phyloP scores from a whole-genome alignment of 2,888 invertebrate species.

The Pycnomerus fuliginosus region DNA sequence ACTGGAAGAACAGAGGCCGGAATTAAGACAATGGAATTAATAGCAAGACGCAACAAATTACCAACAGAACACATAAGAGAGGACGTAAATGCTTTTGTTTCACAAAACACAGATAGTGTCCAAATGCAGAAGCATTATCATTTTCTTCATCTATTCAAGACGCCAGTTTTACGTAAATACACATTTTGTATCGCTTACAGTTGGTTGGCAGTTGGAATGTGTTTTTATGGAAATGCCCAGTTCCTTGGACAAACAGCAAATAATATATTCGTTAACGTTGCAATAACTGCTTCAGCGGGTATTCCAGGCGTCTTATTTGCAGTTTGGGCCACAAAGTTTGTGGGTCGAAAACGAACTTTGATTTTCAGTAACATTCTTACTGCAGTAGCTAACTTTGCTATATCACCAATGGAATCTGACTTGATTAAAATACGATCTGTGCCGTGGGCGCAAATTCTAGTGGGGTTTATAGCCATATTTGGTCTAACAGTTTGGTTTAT shows the following conservation, averaged over 20 bases:
- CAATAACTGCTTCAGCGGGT: slow-evolving; percentile 73
- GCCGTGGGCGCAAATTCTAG: too few relatives aligned
- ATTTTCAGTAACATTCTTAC: slow-evolving; percentile 64
- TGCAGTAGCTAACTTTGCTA: too few relatives aligned
- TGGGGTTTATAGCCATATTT: slow-evolving; percentile 75
- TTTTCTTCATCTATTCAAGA: slow-evolving; percentile 66
- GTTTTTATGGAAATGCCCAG: slow-evolving; percentile 87
- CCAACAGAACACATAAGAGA: slow-evolving; percentile 38
- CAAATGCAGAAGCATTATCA: slow-evolving; percentile 37
- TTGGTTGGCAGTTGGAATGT: slow-evolving; percentile 83
- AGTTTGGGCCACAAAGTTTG: slow-evolving; percentile 63
- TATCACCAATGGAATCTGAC: too few relatives aligned
- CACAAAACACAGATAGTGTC: slow-evolving; percentile 23
- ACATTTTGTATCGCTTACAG: slow-evolving; percentile 73
- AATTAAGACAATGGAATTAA: neutral
- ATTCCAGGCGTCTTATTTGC: slow-evolving; percentile 60
- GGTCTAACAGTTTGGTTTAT: slow-evolving; percentile 83
- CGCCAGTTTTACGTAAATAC: slow-evolving; percentile 68
- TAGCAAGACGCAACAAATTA: slow-evolving; percentile 41
- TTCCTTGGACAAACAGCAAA: slow-evolving; percentile 79
- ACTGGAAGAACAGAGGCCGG: neutral
- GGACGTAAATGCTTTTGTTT: slow-evolving; percentile 37
- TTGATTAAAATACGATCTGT: too few relatives aligned
- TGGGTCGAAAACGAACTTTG: slow-evolving; percentile 69
- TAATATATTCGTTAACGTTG: slow-evolving; percentile 80